Evolutionary conservation across 2,113 vertebrate genomes (phyloP).

Genomic region (Mustela lutreola): DNA sequence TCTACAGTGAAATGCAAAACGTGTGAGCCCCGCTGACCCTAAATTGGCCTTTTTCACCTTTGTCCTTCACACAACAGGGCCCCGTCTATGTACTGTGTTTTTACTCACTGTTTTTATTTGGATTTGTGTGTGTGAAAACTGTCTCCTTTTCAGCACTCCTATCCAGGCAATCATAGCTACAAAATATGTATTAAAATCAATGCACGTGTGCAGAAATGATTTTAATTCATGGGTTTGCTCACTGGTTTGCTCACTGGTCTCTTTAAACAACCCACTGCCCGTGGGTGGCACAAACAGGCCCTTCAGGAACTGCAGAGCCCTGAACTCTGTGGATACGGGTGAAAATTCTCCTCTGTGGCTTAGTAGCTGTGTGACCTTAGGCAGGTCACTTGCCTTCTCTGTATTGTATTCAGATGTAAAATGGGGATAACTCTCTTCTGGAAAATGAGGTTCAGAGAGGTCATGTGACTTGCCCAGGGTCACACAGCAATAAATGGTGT

Average conservation of each 20-base stretch:
- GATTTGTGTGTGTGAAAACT: background rate
- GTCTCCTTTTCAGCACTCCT: background rate
- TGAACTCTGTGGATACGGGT: background rate
- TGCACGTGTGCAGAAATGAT: background rate
- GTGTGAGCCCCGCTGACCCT: background rate
- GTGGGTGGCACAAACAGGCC: background rate
- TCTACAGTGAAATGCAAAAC: background rate
- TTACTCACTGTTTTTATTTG: background rate
- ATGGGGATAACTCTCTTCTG: background rate
- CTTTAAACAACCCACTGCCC: background rate
- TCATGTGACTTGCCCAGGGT: background rate
- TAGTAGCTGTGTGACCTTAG: background rate
- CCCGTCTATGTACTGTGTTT: no score
- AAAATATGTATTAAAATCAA: background rate
- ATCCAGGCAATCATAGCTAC: background rate
- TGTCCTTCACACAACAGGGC: background rate
- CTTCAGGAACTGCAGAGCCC: background rate
- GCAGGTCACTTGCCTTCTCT: background rate
- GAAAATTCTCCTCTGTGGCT: background rate
- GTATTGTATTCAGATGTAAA: background rate
- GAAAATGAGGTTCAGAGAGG: slow-evolving; percentile 29
- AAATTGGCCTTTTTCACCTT: background rate
- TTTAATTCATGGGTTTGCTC: background rate
- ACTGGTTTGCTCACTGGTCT: background rate
- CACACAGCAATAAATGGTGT: background rate